Conservation (phyloP, 2,888 invertebrate genomes). For the Synanthedon tipuliformis region DNA sequence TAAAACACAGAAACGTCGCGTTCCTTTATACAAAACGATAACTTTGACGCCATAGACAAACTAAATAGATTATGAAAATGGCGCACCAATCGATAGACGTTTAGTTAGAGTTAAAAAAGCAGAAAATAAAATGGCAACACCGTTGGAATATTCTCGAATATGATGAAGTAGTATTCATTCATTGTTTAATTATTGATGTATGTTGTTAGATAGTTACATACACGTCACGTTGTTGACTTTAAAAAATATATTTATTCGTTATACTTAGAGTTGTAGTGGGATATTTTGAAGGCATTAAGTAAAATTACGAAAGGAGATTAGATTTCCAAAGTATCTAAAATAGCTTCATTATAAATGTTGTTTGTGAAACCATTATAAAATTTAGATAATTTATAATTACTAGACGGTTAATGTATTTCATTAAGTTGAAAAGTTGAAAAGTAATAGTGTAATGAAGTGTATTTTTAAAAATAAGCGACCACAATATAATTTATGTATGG, state of each 20-base stretch:
- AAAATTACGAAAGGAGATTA: neutral
- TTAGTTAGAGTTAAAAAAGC: too few relatives aligned
- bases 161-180: too few relatives aligned
- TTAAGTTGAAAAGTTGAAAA: neutral
- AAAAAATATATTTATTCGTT: neutral
- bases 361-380: neutral
- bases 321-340: neutral
- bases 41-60: neutral
- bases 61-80: neutral
- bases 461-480: neutral
- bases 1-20: neutral
- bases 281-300: neutral
- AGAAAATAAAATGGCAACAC: neutral
- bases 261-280: neutral
- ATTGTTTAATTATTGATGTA: neutral
- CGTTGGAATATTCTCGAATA: conserved; percentile 1
- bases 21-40: neutral
- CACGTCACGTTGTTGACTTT: neutral
- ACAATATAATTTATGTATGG: neutral
- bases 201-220: neutral
- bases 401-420: neutral
- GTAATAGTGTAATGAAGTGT: neutral
- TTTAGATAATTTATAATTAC: neutral
- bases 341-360: neutral
- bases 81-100: neutral